These are phyloP conservation scores for Siniperca obscura DNA, from an alignment of 2,797 vertebrate genomes.

Conservation along the genomic window DNA sequence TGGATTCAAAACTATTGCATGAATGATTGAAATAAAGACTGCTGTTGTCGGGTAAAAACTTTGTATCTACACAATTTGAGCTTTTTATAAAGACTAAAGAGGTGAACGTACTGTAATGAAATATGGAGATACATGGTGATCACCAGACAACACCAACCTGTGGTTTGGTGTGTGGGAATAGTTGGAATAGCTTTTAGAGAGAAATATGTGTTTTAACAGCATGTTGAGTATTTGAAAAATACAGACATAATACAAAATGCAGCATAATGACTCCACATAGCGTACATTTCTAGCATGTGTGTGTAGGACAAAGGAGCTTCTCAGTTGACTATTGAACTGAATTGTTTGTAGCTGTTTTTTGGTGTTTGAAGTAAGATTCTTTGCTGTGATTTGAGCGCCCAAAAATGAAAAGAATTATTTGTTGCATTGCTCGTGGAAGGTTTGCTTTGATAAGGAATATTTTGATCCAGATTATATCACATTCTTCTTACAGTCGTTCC, in stretches of 20 bases:
- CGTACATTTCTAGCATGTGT: constrained; percentile 45
- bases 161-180: constrained; percentile 42
- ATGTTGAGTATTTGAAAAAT: constrained; percentile 43
- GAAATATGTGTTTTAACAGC: constrained; percentile 52
- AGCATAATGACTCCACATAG: constrained; percentile 34
- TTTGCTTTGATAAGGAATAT: constrained; percentile 17
- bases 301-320: not conserved
- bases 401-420: not conserved
- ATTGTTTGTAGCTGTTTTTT: not conserved
- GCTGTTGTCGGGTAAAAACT: constrained; percentile 30
- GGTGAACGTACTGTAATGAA: not conserved
- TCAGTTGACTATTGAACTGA: not conserved
- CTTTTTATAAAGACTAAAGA: not conserved
- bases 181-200: constrained; percentile 5
- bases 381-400: constrained; percentile 13
- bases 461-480: not conserved
- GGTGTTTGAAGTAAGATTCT: not conserved
- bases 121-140: constrained; percentile 26
- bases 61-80: not conserved
- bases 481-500: not conserved
- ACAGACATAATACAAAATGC: constrained; percentile 17
- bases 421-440: not conserved
- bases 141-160: constrained; percentile 8
- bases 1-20: constrained; percentile 11
- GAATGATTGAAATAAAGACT: constrained; percentile 39